Base-by-base conservation (phyloP, 37 sponge, comb jelly and placozoan genomes). In the Ephydatia muelleri region DNA sequence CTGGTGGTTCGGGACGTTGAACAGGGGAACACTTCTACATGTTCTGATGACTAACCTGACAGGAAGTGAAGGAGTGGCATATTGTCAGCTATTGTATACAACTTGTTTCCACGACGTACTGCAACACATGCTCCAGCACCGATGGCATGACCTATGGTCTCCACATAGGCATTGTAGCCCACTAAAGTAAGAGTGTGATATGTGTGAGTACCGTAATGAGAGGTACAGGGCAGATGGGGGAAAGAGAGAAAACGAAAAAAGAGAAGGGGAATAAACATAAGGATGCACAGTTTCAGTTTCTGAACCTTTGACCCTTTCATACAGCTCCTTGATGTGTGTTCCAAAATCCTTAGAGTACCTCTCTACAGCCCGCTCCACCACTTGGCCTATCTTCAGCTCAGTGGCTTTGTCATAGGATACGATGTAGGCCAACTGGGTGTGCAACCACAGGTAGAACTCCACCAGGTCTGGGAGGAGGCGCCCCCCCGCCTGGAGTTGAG, bases 391-490 rank as follows among this genome's bases (percentile, higher is more conserved):
- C 30, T 37, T 37, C 33, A 38, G 74, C 4, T 31, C 13, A 32
- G 14, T 32, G 23, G 92, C 92, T 29, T 65, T 57, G 33, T 88
- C n/a, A 2, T 66, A 25, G 3, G 72, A n/a, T 26, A 82, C 72
- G 5, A 70, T 31, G 13, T 85, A 37, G 32, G 70, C 28, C 5
- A 92, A 80, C 21, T 85, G 73, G 8, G 70, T 72, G 69, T 92
- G 89, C n/a, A 92, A 25, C 93, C 93, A 92, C 43, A 38, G 82
- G 80, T 92, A 92, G 82, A 92, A 84, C 72, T 92, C 88, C 22
- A 92, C 78, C 68, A 92, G 81, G 64, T 88, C 86, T 1, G 57
- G 57, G 1, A 57, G 57, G 57, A 57, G 57, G 19, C 57, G 16
- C 57, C 19, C 57, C 16, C 86, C 86, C 47, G 75, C 65, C 49